phyloP scores from a whole-genome alignment of 30 jellyfish, hydroid and myxozoan genomes.

The Rhopilema esculentum region DNA sequence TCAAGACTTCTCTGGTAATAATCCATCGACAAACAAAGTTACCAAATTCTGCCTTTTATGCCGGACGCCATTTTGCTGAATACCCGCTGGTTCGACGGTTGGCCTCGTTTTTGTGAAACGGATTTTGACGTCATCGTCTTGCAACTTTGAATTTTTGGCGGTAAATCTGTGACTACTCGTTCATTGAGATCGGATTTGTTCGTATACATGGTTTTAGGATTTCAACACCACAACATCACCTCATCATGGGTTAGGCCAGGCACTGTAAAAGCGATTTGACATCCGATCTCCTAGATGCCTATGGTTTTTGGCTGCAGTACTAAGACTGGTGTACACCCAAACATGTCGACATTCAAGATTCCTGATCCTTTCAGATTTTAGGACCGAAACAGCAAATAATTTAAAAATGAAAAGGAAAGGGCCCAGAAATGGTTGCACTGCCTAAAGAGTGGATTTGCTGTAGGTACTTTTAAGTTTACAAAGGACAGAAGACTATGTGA shows the following conservation, averaged over 20 bases:
- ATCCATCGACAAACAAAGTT: conserved; percentile 10
- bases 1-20: conserved; percentile 12
- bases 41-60: conserved; percentile 10
- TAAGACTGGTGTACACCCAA: conserved; percentile 44
- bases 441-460: conserved; percentile 24
- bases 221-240: no score
- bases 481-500: conserved; percentile 30
- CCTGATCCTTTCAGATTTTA: conserved; percentile 19
- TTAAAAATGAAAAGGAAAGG: conserved; percentile 19
- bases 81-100: not conserved
- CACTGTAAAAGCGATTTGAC: no score
- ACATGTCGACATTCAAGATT: conserved; percentile 19
- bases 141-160: conserved; percentile 1
- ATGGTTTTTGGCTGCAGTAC: conserved; percentile 41
- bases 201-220: no score
- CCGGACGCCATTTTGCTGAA: conserved; percentile 17
- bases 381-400: conserved; percentile 4
- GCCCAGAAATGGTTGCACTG: conserved; percentile 34
- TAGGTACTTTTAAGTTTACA: conserved; percentile 18
- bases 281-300: conserved; percentile 10
- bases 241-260: no score
- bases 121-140: conserved; percentile 30
- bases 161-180: not conserved
- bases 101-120: conserved; percentile 32
- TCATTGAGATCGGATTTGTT: not conserved